Conservation (phyloP, 2,888 invertebrate species). For the Noctua fimbriata region DNA sequence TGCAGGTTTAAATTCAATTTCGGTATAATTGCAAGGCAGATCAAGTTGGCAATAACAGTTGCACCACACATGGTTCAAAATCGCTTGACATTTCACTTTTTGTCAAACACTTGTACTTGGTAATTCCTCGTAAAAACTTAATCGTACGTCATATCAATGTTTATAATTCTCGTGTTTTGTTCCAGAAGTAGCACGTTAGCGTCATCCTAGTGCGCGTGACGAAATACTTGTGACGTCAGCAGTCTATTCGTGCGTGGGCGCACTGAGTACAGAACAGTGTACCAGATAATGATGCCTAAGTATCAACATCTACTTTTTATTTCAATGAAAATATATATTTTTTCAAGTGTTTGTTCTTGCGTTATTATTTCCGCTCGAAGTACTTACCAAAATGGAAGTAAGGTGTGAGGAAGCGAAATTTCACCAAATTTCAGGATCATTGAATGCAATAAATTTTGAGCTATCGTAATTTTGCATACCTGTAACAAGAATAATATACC, state of each 20-base stretch:
- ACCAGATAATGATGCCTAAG: background rate
- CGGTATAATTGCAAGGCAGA: background rate
- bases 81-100: conserved; percentile 10
- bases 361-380: background rate
- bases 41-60: conserved; percentile 12
- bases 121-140: background rate
- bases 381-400: conserved; percentile 23
- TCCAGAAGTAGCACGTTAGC: conserved; percentile 13
- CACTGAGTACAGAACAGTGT: background rate
- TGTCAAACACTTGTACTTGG: background rate
- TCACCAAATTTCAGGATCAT: background rate
- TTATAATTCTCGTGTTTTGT: conserved; percentile 13
- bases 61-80: conserved; percentile 15
- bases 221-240: conserved; percentile 13
- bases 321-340: background rate
- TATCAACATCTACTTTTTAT: background rate
- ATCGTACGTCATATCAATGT: conserved; percentile 4
- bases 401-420: background rate
- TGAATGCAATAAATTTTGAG: background rate
- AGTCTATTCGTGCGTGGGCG: background rate
- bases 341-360: background rate
- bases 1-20: background rate
- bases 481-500: conserved; percentile 29
- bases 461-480: conserved; percentile 14
- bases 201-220: background rate